Conservation (phyloP, 2,113 vertebrate species). For the Salminus brasiliensis region DNA sequence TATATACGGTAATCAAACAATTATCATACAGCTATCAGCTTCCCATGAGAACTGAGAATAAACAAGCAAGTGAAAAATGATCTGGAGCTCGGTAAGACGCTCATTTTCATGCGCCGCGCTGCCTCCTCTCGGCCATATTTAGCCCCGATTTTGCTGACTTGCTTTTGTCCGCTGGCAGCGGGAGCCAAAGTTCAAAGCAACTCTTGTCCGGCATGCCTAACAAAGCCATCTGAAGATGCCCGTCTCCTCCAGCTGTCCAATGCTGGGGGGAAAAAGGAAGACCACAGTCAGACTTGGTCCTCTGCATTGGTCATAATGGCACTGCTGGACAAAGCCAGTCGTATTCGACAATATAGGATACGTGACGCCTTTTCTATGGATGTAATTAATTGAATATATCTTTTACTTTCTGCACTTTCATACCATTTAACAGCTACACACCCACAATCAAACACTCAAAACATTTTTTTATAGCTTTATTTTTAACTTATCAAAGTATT, state of each 20-base stretch:
- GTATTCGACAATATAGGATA: too few relatives aligned
- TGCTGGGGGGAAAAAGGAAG: conserved; percentile 15
- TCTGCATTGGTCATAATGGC: conserved; percentile 10
- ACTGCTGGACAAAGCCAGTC: neutral
- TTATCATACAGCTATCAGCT: conserved; percentile 1
- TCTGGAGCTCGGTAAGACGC: neutral
- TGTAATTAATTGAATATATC: too few relatives aligned
- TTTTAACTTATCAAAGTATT: too few relatives aligned
- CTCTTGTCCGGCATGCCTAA: conserved; percentile 39
- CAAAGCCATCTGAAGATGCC: conserved; percentile 20
- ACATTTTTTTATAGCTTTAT: too few relatives aligned
- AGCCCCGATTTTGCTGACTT: conserved; percentile 47
- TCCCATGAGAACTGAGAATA: neutral
- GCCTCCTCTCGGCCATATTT: conserved; percentile 25
- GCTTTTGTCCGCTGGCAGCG: conserved; percentile 37
- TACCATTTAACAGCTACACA: too few relatives aligned
- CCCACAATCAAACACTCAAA: too few relatives aligned
- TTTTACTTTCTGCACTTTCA: too few relatives aligned
- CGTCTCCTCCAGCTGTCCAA: conserved; percentile 35
- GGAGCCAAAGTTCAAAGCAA: conserved; percentile 51
- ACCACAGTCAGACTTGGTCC: neutral
- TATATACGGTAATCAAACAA: neutral
- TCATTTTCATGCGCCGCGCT: conserved; percentile 23
- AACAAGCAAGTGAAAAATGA: neutral
- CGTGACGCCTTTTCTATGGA: too few relatives aligned